phyloP scores from a whole-genome alignment of 2,797 vertebrate genomes.

The Lagodon rhomboides region DNA sequence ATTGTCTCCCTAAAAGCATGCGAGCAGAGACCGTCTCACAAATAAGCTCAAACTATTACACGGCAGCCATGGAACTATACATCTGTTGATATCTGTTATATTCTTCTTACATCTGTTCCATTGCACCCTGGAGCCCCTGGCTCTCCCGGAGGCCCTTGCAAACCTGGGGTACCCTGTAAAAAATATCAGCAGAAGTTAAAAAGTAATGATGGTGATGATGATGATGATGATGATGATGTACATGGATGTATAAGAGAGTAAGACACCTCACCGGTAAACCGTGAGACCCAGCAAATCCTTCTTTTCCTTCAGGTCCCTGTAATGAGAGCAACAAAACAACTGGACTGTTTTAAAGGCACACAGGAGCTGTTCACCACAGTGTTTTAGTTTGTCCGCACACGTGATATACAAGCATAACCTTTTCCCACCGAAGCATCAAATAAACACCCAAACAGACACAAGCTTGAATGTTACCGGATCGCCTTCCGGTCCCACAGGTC shows the following conservation, averaged over 20 bases:
- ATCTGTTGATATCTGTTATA: neutral
- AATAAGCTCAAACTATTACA: neutral
- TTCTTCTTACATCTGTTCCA: constrained; percentile 89
- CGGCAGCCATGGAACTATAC: neutral
- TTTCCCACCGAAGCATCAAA: neutral
- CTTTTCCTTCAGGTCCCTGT: constrained; percentile 69
- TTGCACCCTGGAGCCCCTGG: constrained; percentile 91
- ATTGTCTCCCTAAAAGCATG: constrained; percentile 62
- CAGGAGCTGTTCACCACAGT: neutral
- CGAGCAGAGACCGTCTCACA: neutral
- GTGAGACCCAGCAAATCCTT: constrained; percentile 74
- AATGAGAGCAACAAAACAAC: constrained; percentile 17
- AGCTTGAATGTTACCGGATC: constrained; percentile 58
- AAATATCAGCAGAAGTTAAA: constrained; percentile 11
- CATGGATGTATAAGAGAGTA: neutral
- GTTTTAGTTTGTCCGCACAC: neutral
- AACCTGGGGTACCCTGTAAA: constrained; percentile 90
- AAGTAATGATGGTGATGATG: neutral
- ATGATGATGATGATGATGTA: neutral
- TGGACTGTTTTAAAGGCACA: neutral
- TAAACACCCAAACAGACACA: constrained; percentile 6
- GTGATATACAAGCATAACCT: neutral
- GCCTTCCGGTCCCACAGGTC: constrained; percentile 66
- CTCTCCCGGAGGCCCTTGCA: constrained; percentile 89
- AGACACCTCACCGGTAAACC: constrained; percentile 72